Evolutionary conservation across 2,888 invertebrate genomes (phyloP).

Genomic region (Drosophila borealis): DNA sequence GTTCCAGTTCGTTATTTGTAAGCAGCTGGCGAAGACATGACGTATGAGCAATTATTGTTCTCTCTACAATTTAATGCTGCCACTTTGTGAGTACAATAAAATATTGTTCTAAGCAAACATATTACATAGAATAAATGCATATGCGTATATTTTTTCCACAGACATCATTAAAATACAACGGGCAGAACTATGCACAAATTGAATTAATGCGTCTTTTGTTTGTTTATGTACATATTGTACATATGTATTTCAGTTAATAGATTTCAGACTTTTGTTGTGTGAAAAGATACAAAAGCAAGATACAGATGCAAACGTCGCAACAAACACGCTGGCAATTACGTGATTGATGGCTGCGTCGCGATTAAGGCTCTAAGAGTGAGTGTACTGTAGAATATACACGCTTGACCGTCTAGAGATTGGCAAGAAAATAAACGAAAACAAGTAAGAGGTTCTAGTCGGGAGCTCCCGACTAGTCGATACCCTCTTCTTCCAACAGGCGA

Average conservation of each 20-base stretch:
- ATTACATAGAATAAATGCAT: slow-evolving; percentile 12
- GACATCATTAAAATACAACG: slow-evolving; percentile 36
- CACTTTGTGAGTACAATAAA: slow-evolving; percentile 4
- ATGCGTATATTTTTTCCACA: slow-evolving; percentile 13
- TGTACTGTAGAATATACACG: slow-evolving; percentile 36
- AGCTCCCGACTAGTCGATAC: no score
- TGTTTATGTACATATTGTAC: slow-evolving; percentile 15
- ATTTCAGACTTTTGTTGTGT: slow-evolving; percentile 58
- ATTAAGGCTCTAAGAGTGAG: slow-evolving; percentile 59
- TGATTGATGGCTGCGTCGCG: slow-evolving; percentile 74
- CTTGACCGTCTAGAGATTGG: slow-evolving; percentile 16
- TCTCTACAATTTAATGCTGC: slow-evolving; percentile 1
- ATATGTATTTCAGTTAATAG: slow-evolving; percentile 59
- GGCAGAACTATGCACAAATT: slow-evolving; percentile 34
- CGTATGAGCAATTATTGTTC: slow-evolving; percentile 32
- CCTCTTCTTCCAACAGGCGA: no score
- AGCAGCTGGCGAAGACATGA: not conserved
- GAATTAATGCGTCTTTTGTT: slow-evolving; percentile 67
- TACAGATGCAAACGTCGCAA: slow-evolving; percentile 68
- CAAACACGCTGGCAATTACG: slow-evolving; percentile 74
- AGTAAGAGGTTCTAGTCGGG: no score
- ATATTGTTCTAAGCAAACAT: not conserved
- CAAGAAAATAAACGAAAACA: slow-evolving; percentile 24
- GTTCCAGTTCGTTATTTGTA: no score
- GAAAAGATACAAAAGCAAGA: slow-evolving; percentile 67